phyloP scores from a whole-genome alignment of 2,113 vertebrate genomes.

The Brachyhypopomus gauderio region DNA sequence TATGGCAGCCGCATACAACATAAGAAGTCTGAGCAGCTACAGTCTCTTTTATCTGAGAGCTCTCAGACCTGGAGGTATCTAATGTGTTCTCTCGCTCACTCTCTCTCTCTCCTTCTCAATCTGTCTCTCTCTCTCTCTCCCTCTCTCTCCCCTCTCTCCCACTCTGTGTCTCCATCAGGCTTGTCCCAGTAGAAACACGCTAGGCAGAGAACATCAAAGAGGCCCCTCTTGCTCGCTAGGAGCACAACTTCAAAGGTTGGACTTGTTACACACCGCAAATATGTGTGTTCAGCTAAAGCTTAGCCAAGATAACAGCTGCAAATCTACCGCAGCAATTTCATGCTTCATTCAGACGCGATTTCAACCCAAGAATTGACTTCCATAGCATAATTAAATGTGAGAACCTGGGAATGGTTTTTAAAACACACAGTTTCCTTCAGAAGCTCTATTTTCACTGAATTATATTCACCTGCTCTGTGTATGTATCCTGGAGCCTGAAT shows the following conservation, averaged over 20 bases:
- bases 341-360: constrained; percentile 54
- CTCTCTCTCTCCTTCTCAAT: too few relatives aligned
- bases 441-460: constrained; percentile 38
- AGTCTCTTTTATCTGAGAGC: constrained; percentile 58
- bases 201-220: constrained; percentile 65
- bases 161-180: constrained; percentile 44
- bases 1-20: constrained; percentile 39
- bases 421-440: constrained; percentile 47
- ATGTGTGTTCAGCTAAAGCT: constrained; percentile 66
- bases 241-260: constrained; percentile 66
- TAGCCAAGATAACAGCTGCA: constrained; percentile 58
- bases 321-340: constrained; percentile 64
- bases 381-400: constrained; percentile 60
- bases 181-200: constrained; percentile 58
- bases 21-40: constrained; percentile 48
- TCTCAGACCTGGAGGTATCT: constrained; percentile 55
- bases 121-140: constrained; percentile 17
- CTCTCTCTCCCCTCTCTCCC: constrained; percentile 27
- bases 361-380: constrained; percentile 62
- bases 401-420: constrained; percentile 46
- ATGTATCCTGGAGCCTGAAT: not conserved
- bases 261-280: constrained; percentile 62
- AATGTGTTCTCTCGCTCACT: constrained; percentile 46
- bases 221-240: constrained; percentile 51
- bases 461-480: not conserved